phyloP scores from a whole-genome alignment of 2,113 vertebrate species.

The Anas platyrhynchos region DNA sequence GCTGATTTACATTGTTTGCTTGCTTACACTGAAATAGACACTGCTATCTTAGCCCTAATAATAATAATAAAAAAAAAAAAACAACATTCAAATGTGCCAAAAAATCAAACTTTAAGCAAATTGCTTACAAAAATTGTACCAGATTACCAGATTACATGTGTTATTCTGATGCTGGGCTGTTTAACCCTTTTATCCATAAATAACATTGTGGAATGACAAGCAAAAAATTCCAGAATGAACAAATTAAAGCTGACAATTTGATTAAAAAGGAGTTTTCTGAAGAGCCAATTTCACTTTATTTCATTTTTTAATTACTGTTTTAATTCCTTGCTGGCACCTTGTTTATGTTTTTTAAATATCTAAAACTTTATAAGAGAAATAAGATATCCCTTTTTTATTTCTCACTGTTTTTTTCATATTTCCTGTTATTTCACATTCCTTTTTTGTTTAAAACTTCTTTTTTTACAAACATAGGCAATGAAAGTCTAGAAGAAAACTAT shows the following conservation, averaged over 20 bases:
- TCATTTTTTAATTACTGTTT: neutral
- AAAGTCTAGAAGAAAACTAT: conserved; percentile 95
- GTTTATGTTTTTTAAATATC: neutral
- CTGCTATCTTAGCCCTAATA: neutral
- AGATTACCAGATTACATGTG: neutral
- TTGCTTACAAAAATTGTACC: neutral
- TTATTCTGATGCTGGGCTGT: neutral
- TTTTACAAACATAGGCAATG: conserved; percentile 81
- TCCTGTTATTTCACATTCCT: neutral
- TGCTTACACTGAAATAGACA: neutral
- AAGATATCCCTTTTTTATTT: neutral
- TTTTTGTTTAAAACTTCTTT: neutral
- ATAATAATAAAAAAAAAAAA: too few species aligned
- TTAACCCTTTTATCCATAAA: neutral
- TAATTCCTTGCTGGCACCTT: neutral
- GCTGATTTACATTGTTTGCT: neutral
- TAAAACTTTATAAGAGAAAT: neutral
- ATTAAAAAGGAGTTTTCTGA: neutral
- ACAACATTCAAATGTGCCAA: neutral
- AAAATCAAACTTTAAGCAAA: neutral
- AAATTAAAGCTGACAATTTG: neutral
- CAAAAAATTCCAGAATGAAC: neutral
- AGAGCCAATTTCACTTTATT: neutral
- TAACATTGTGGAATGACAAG: neutral
- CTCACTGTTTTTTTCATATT: neutral